A percentile compares a stretch with the other conserved stretches of the same genome.
Conservation (phyloP, 2,113 vertebrate genomes). For the Panthera leo region DNA sequence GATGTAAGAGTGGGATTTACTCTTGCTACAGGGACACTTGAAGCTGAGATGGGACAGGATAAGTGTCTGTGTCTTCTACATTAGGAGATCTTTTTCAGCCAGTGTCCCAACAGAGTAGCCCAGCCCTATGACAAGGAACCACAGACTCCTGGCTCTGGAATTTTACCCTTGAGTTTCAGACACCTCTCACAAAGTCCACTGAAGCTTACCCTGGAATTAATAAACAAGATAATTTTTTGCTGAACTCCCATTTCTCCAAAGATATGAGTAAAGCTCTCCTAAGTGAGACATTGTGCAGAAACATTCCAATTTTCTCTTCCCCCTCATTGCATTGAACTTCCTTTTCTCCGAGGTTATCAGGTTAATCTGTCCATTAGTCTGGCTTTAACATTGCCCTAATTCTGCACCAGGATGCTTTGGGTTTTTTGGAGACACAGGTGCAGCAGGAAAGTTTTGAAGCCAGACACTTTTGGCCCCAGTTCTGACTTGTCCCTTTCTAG, state of each 20-base stretch:
- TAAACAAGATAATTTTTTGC: conserved; percentile 15
- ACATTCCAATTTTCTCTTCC: not conserved
- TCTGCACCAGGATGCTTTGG: not conserved
- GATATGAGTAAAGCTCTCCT: not conserved
- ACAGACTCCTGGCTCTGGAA: not conserved
- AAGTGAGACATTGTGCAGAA: not conserved
- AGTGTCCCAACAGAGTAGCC: not conserved
- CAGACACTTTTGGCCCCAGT: not conserved
- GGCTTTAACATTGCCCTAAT: not conserved
- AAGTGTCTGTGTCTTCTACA: not conserved
- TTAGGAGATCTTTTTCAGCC: not conserved
- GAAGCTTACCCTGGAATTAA: not conserved
- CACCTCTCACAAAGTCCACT: not conserved
- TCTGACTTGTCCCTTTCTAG: not conserved
- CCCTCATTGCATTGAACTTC: not conserved
- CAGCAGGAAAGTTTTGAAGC: not conserved
- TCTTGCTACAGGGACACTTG: not conserved
- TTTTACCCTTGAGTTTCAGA: conserved; percentile 20
- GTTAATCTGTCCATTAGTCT: not conserved
- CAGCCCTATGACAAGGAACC: not conserved
- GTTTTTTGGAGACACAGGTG: not conserved
- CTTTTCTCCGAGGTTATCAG: not conserved
- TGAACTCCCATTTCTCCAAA: not conserved
- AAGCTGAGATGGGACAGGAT: not conserved
- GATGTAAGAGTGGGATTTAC: not conserved